These are phyloP conservation scores for Epizoanthus fatuus DNA, from an alignment of 92 coral and sea anemone species.

Conservation along the genomic window DNA sequence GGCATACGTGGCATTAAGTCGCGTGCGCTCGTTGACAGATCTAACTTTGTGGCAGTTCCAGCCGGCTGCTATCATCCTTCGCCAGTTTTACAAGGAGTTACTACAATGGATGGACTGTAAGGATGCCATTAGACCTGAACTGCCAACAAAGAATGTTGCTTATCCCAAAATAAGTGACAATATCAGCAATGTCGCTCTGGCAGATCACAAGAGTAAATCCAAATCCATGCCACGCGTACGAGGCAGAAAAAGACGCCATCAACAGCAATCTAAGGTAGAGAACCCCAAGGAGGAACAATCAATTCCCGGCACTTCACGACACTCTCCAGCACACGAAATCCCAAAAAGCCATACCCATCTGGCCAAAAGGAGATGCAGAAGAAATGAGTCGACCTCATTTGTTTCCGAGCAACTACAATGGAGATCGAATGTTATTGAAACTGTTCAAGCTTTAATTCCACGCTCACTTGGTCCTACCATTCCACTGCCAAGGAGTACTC, in stretches of 20 bases:
- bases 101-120: not conserved
- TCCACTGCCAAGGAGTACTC: not conserved
- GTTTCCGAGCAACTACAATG: not conserved
- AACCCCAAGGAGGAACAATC: not conserved
- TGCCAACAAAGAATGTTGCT: not conserved
- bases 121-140: not conserved
- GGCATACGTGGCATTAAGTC: conserved; percentile 19
- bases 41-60: not conserved
- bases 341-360: not conserved
- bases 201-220: not conserved
- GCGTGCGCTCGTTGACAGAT: conserved; percentile 9
- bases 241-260: not conserved
- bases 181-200: not conserved
- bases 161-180: not conserved
- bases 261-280: not conserved
- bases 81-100: not conserved
- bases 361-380: not conserved
- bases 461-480: not conserved
- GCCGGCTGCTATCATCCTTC: not conserved
- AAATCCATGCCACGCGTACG: not conserved
- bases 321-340: no score
- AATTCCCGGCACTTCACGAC: no score
- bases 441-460: not conserved
- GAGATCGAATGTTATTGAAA: not conserved
- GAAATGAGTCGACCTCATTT: not conserved